Base-by-base conservation (phyloP, 1,140 invertebrate species). In the Drosophila kohkoa region DNA sequence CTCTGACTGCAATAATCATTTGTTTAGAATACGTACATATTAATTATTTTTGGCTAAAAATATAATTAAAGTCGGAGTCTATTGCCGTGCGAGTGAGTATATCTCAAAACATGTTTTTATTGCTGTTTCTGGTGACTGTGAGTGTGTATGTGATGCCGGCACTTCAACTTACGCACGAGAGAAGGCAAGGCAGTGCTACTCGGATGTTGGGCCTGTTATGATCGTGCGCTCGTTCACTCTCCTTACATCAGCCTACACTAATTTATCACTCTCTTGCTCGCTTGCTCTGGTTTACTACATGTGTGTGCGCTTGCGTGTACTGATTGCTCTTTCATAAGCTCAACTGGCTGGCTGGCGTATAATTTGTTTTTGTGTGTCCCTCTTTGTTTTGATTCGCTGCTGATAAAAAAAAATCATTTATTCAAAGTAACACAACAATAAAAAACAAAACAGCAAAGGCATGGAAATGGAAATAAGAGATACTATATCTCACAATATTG, bases 401-500 rank as follows among this genome's bases (percentile, higher is more conserved):
- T 72, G 74, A 76, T 76, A 76, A 72, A 60, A 51, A 52, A 74
- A 54, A 73, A 64, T 3, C 20, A 25, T 38, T 45, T 38, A 38
- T 38, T 7, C 11, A 43, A 43, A 43, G 41, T 43, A 43, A 43
- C 2, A 43, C 41, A 43, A 43, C 41, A n/a, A 43, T 43, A 38
- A 38, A 63, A 73, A 43, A 43, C n/a, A 43, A 63, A 46, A 63
- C 11, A 75, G 70, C n/a, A 45, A 54, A 60, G 30, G 30, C 62
- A 88, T 79, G 79, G 70, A 85, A 73, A 80, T 86, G 79, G 64
- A 80, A 88, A 76, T 87, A 88, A 87, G 80, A 88, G 80, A 87
- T 78, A 43, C 41, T 43, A 87, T 82, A 81, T 25, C 65, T 65
- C 62, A 65, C 38, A 77, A 77, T 79, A 88, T 81, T 83, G 80